Evolutionary conservation across 2,888 invertebrate genomes (phyloP).

Genomic region (Mystacides longicornis): DNA sequence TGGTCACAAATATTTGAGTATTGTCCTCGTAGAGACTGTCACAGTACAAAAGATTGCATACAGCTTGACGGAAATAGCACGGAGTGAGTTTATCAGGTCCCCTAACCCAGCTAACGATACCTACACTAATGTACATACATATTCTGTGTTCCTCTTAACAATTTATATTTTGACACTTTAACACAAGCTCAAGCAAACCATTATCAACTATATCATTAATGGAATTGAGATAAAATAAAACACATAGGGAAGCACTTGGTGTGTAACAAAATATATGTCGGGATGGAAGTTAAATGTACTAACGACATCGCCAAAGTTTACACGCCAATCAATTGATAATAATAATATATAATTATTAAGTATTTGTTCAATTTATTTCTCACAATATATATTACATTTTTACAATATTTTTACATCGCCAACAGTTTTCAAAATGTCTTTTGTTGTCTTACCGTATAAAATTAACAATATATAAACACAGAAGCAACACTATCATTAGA

Average conservation of each 20-base stretch:
- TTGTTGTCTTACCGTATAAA: background rate
- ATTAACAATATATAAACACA: background rate
- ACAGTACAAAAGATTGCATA: too few relatives aligned
- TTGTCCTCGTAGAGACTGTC: too few relatives aligned
- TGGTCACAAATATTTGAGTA: too few relatives aligned
- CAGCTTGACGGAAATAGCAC: slow-evolving; percentile 20
- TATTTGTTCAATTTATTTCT: too few relatives aligned
- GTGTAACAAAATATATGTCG: too few relatives aligned
- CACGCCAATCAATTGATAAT: background rate
- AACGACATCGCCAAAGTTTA: slow-evolving; percentile 6
- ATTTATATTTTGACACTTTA: too few relatives aligned
- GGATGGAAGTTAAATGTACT: too few relatives aligned
- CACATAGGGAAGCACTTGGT: too few relatives aligned
- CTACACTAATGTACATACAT: slow-evolving; percentile 26
- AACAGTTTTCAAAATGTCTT: background rate
- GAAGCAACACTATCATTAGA: background rate
- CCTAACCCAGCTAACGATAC: slow-evolving; percentile 47
- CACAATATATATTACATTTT: slow-evolving; percentile 1
- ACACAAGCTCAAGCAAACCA: too few relatives aligned
- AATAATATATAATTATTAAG: background rate
- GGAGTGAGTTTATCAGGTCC: slow-evolving; percentile 36
- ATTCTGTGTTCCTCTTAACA: too few relatives aligned
- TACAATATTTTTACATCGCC: background rate
- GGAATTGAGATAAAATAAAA: too few relatives aligned
- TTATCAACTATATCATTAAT: too few relatives aligned